Evolutionary conservation across 2,888 invertebrate species (phyloP).

Genomic region (Microdon myrmicae): DNA sequence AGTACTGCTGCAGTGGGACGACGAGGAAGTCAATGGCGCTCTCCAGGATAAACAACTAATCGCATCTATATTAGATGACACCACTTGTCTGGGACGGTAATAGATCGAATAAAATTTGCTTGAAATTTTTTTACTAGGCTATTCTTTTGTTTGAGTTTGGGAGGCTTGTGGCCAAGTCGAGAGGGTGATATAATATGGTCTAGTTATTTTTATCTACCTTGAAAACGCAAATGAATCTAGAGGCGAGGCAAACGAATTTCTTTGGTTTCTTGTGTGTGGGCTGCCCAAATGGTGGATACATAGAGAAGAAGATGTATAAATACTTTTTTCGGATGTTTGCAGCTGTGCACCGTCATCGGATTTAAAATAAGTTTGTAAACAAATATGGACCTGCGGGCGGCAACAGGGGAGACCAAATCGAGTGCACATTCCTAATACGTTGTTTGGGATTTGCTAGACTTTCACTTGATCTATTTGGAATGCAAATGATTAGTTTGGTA

Average conservation of each 20-base stretch:
- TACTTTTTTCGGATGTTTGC: conserved; percentile 19
- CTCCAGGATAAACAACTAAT: conserved; percentile 85
- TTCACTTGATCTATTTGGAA: too few relatives aligned
- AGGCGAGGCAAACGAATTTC: too few relatives aligned
- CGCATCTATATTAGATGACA: conserved; percentile 80
- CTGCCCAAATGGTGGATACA: too few relatives aligned
- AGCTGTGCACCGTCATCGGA: conserved; percentile 35
- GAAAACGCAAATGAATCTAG: conserved; percentile 9
- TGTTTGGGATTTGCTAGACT: too few relatives aligned
- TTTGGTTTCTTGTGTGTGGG: too few relatives aligned
- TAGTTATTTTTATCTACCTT: conserved; percentile 29
- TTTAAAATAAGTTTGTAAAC: conserved; percentile 24
- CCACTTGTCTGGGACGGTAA: conserved; percentile 69
- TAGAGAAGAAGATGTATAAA: conserved; percentile 21
- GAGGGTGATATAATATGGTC: conserved; percentile 15
- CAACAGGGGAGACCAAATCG: conserved; percentile 16
- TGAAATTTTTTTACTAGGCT: neutral
- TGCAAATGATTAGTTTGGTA: too few relatives aligned
- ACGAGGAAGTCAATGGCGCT: conserved; percentile 79
- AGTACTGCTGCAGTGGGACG: conserved; percentile 85
- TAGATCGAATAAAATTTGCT: neutral
- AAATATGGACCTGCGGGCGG: conserved; percentile 7
- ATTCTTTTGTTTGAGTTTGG: too few relatives aligned
- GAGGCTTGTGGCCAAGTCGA: neutral
- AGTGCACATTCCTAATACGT: too few relatives aligned